phyloP scores from a whole-genome alignment of 2,797 vertebrate genomes.

The Leptatherina wallacei region DNA sequence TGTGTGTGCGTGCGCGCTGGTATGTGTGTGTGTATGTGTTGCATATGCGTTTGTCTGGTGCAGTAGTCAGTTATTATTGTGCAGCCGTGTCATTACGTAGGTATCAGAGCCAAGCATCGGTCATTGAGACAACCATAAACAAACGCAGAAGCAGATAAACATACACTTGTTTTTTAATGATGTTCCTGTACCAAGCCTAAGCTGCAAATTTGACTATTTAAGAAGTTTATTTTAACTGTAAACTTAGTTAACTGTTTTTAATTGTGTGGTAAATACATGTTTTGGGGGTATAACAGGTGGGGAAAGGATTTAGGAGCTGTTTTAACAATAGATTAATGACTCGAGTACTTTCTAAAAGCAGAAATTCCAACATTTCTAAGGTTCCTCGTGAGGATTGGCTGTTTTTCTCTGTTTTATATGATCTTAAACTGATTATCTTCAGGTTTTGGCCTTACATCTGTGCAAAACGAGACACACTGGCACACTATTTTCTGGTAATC shows the following conservation, averaged over 20 bases:
- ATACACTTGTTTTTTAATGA: conserved; percentile 29
- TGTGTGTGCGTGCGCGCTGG: conserved; percentile 39
- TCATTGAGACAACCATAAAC: conserved; percentile 74
- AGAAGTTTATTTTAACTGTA: not conserved
- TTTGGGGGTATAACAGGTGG: not conserved
- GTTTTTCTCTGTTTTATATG: not conserved
- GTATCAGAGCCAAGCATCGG: conserved; percentile 76
- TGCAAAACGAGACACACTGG: conserved; percentile 4
- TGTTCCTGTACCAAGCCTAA: conserved; percentile 18
- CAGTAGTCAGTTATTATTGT: conserved; percentile 78
- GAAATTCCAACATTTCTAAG: not conserved
- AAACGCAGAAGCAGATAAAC: conserved; percentile 71
- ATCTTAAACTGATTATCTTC: not conserved
- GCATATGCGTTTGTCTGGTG: conserved; percentile 60
- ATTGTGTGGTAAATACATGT: not conserved
- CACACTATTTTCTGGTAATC: not conserved
- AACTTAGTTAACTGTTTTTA: not conserved
- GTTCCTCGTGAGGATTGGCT: not conserved
- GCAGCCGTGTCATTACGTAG: conserved; percentile 79
- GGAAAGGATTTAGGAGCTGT: not conserved
- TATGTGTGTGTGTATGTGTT: conserved; percentile 47
- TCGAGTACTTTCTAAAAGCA: not conserved
- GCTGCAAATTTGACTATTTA: conserved; percentile 12
- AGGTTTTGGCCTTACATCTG: not conserved
- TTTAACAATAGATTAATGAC: not conserved